Base-by-base conservation (phyloP, 2,888 invertebrate genomes). In the Ypsolopha scabrella region DNA sequence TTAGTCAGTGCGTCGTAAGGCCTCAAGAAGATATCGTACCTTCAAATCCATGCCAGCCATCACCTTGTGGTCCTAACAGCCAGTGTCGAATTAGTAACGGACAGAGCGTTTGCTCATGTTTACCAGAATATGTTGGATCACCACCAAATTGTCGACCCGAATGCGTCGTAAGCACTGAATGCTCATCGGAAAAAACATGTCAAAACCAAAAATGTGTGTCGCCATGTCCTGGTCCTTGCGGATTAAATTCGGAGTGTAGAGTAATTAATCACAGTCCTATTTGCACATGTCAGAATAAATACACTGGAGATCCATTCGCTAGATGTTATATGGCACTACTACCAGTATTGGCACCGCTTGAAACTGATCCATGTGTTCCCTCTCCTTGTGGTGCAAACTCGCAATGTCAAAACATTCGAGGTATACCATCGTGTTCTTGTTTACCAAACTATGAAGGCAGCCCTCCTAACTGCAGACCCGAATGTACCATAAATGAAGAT, bases 81-180 rank as follows among this genome's bases (percentile, higher is more conserved):
- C 88, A 89, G 63, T 91, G 90, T 62, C 76, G 81, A 54, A 78
- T 88, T 55, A 70, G 81, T 48, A 89, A 89, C 62, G 87, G 81
- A 10, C 88, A 90, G 75, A 90, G 90, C 51, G 89, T 91, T 38
- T 93, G 93, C 69, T 91, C 91, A 3, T 94, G 94, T 68, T 73
- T 92, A 54, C 89, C 91, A 9, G 89, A 88, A 54, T 92, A 90
- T 61, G 80, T 85, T 48, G 93, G 93, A 14, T 87, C 89, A 52
- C 92, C 93, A 48, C 92, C 92, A 53, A 88, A 89, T 61, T 93
- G 92, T 66, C 85, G 92, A 60, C 92, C 92, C n/a, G 91, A 92
- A 74, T 92, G 92, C 74, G 89, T 90, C n/a, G 88, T 91, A 11
- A 92, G 91, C 63, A 82, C 91, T 33, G 92, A 92, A 73, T 92